These are phyloP conservation scores for Punctoribates punctum DNA, from an alignment of 2,888 invertebrate species.

Conservation along the genomic window DNA sequence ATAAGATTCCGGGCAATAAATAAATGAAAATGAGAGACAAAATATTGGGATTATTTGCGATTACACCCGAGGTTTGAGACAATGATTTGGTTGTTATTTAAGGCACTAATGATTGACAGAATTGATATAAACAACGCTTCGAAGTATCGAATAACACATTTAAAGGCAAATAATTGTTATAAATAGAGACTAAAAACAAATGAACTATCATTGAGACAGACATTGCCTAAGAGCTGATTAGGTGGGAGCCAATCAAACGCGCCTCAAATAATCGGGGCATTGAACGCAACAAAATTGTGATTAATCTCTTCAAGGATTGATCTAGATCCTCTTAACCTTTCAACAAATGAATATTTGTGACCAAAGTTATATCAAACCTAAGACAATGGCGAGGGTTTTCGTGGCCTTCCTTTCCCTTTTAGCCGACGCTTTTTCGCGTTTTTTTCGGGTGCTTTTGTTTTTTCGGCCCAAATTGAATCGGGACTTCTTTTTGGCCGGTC, in stretches of 20 bases:
- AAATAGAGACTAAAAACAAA: background rate
- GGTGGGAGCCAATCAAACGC: background rate
- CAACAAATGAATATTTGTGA: background rate
- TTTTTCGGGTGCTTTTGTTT: conserved; percentile 90
- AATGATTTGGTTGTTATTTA: background rate
- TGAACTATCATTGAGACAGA: background rate
- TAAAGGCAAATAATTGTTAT: background rate
- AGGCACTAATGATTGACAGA: conserved; percentile 32
- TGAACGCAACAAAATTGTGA: too few species aligned
- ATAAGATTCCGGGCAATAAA: background rate
- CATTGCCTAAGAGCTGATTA: background rate
- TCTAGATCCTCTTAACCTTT: too few species aligned
- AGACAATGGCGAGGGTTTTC: conserved; percentile 94
- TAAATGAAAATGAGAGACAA: background rate
- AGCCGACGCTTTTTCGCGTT: conserved; percentile 86
- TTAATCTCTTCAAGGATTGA: too few species aligned
- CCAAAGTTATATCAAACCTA: conserved; percentile 66
- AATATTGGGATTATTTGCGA: background rate
- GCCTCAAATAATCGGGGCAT: background rate
- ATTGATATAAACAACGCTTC: conserved; percentile 27
- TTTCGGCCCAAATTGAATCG: conserved; percentile 56
- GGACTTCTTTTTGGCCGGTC: conserved; percentile 47
- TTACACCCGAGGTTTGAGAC: conserved; percentile 14
- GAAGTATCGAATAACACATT: background rate
- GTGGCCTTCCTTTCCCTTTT: conserved; percentile 96